phyloP scores from a whole-genome alignment of 2,113 vertebrate species.

The Petrocephalus zakoni region DNA sequence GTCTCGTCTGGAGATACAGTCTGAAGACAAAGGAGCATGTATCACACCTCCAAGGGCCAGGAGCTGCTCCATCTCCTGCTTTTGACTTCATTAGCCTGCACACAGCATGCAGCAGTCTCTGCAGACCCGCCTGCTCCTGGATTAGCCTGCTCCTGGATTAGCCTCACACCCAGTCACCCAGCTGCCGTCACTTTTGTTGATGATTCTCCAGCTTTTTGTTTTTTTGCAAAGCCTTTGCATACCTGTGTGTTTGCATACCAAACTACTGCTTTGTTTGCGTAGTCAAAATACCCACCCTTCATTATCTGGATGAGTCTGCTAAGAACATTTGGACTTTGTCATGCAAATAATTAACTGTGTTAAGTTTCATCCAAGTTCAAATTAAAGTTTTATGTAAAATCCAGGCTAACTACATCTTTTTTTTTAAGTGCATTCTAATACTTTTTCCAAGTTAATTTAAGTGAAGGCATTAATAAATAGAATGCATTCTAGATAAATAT shows the following conservation, averaged over 20 bases:
- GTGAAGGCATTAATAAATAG: background rate
- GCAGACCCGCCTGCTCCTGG: background rate
- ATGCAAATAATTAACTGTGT: background rate
- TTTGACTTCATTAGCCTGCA: background rate
- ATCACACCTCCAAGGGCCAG: background rate
- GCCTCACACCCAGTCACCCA: background rate
- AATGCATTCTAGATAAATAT: background rate
- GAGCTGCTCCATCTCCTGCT: background rate
- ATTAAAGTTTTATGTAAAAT: background rate
- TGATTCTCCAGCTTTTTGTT: background rate
- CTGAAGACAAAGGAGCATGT: background rate
- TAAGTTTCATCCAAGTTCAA: background rate
- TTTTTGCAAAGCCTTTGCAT: background rate
- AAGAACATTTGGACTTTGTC: background rate
- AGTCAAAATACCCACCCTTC: background rate
- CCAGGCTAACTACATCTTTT: background rate
- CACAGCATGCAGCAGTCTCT: background rate
- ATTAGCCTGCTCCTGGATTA: too few relatives aligned
- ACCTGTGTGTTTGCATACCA: background rate
- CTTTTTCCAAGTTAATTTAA: constrained; percentile 1
- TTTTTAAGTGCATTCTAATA: background rate
- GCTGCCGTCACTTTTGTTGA: background rate
- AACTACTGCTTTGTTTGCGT: background rate
- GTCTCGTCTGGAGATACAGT: background rate
- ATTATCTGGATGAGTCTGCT: background rate